Conservation (phyloP, 2,113 vertebrate genomes). For the Alligator mississippiensis region DNA sequence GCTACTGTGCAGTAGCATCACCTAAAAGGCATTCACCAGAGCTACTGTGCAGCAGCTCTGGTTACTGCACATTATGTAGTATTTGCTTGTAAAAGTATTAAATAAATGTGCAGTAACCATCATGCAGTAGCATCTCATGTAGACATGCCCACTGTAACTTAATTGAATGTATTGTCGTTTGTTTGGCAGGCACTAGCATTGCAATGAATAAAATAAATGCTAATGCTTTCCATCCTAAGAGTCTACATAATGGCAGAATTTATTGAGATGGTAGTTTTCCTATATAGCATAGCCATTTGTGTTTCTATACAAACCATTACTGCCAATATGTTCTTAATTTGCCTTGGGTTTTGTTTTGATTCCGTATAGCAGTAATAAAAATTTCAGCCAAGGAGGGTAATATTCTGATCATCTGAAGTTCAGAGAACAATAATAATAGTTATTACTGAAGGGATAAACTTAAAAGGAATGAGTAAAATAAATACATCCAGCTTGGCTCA, state of each 20-base stretch:
- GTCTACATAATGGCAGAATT: neutral
- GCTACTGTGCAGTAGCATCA: too few relatives aligned
- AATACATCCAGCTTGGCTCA: fast-evolving
- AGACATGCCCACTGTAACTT: neutral
- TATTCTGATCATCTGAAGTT: neutral
- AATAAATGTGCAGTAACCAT: too few relatives aligned
- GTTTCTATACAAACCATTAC: neutral
- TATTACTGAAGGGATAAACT: neutral
- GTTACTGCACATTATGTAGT: too few relatives aligned
- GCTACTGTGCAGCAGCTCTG: too few relatives aligned
- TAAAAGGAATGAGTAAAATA: neutral
- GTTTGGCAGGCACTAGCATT: neutral
- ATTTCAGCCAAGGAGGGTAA: neutral
- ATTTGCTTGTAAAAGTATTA: too few relatives aligned
- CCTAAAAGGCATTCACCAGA: too few relatives aligned
- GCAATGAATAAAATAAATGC: neutral
- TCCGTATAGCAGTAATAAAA: neutral
- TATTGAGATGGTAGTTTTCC: neutral
- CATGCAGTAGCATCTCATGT: too few relatives aligned
- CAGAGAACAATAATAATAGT: neutral
- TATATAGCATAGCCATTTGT: neutral
- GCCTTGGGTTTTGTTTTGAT: neutral
- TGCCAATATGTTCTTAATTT: neutral
- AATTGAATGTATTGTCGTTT: neutral
- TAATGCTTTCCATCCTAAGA: neutral